A percentile compares a stretch with the other conserved stretches of the same genome.
phyloP scores from a whole-genome alignment of 2,113 vertebrate genomes.

The Brachypteracias leptosomus region DNA sequence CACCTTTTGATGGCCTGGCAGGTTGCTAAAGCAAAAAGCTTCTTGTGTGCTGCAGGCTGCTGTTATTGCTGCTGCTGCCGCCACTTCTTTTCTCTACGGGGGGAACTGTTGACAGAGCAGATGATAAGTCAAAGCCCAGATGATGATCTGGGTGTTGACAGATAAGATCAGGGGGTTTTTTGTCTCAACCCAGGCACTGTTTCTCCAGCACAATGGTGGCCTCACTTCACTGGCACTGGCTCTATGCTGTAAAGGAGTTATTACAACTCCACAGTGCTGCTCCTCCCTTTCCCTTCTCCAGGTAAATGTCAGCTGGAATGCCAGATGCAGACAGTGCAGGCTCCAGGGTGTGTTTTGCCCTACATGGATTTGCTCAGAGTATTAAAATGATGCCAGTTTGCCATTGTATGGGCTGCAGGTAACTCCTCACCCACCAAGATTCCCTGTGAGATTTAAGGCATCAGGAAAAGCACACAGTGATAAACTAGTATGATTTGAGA shows the following conservation, averaged over 20 bases:
- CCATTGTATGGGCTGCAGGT: not conserved
- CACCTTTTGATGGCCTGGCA: not conserved
- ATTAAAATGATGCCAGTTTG: not conserved
- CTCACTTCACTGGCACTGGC: slow-evolving; percentile 3
- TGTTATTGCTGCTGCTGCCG: not conserved
- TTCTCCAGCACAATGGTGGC: not conserved
- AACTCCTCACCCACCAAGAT: not conserved
- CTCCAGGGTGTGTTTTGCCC: not conserved
- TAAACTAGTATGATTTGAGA: not conserved
- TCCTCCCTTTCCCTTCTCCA: not conserved
- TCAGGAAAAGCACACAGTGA: not conserved
- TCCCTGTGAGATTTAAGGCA: not conserved
- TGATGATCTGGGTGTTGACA: slow-evolving; percentile 30
- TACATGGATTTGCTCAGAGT: not conserved
- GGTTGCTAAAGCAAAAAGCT: not conserved
- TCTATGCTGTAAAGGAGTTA: not conserved
- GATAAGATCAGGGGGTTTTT: slow-evolving; percentile 29
- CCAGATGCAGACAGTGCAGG: not conserved
- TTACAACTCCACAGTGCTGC: not conserved
- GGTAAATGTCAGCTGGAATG: not conserved
- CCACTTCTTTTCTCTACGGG: not conserved
- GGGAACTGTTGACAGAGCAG: slow-evolving; percentile 17
- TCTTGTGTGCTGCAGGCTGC: not conserved
- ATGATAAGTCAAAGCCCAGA: slow-evolving; percentile 4
- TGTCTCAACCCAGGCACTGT: not conserved